Percentiles rank a stretch among this genome's conserved stretches.
These are phyloP conservation scores for Heloderma charlesbogerti DNA, from an alignment of 2,113 vertebrate genomes.

Conservation along the genomic window DNA sequence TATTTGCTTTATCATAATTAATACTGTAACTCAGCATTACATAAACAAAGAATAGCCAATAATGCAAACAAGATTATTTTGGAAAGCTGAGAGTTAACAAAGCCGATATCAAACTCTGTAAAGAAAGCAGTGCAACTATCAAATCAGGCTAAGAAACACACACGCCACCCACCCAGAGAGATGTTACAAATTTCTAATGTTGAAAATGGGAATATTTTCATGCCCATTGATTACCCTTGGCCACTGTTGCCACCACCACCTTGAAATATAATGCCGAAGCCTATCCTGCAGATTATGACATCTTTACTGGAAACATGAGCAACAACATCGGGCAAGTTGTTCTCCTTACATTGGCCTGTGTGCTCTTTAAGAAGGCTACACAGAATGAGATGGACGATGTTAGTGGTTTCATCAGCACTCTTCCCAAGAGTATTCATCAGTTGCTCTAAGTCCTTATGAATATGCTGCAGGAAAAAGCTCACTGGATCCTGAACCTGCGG, in stretches of 20 bases:
- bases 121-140: background rate
- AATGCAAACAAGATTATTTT: background rate
- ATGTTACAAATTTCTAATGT: background rate
- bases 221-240: background rate
- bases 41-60: background rate
- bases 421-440: constrained; percentile 84
- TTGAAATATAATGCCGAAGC: background rate
- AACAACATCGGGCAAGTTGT: background rate
- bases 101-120: background rate
- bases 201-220: background rate
- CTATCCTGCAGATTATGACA: background rate
- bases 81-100: background rate
- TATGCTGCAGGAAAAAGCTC: constrained; percentile 83
- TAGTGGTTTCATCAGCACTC: constrained; percentile 84
- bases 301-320: background rate
- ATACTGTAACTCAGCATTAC: background rate
- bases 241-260: background rate
- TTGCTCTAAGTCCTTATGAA: constrained; percentile 83
- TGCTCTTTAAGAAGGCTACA: constrained; percentile 72
- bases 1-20: background rate
- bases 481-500: constrained; percentile 69
- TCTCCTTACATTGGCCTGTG: constrained; percentile 76
- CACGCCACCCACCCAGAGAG: fast-evolving
- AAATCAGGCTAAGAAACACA: background rate
- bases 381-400: constrained; percentile 82